phyloP scores from a whole-genome alignment of 2,797 vertebrate genomes.

The Sebastes jordani region DNA sequence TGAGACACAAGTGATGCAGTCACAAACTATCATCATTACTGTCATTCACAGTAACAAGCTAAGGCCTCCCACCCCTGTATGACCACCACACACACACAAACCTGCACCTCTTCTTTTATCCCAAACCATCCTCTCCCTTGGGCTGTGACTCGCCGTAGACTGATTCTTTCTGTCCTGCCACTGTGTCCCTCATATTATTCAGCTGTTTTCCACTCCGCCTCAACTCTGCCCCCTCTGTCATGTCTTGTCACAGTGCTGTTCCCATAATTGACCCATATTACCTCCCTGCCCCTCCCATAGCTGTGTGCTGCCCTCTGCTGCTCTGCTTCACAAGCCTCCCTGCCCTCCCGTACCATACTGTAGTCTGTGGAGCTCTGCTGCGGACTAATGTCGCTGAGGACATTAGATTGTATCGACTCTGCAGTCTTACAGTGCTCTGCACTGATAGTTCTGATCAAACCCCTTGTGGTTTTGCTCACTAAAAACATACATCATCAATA shows the following conservation, averaged over 20 bases:
- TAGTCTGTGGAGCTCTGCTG: slow-evolving; percentile 11
- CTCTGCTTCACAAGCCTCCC: slow-evolving; percentile 14
- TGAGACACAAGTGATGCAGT: background rate
- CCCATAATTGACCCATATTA: slow-evolving; percentile 63
- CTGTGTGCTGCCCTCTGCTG: slow-evolving; percentile 58
- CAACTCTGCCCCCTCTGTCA: slow-evolving; percentile 89
- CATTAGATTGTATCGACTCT: slow-evolving; percentile 21
- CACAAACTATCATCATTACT: slow-evolving; percentile 45
- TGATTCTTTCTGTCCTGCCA: slow-evolving; percentile 39
- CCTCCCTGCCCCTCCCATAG: slow-evolving; percentile 41
- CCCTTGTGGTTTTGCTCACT: background rate
- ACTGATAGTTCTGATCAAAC: background rate
- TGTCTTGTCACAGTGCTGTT: slow-evolving; percentile 68
- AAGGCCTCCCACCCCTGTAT: background rate
- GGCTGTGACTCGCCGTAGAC: background rate
- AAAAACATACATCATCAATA: background rate
- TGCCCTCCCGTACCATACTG: background rate
- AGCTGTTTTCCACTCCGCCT: slow-evolving; percentile 86
- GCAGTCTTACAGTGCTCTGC: background rate
- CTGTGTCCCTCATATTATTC: slow-evolving; percentile 83
- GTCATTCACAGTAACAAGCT: slow-evolving; percentile 44
- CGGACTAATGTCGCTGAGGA: slow-evolving; percentile 12
- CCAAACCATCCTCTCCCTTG: slow-evolving; percentile 1
- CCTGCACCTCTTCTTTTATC: slow-evolving; percentile 9
- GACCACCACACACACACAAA: slow-evolving; percentile 2